Conservation (phyloP, 2,888 invertebrate species). For the Zele albiditarsus region DNA sequence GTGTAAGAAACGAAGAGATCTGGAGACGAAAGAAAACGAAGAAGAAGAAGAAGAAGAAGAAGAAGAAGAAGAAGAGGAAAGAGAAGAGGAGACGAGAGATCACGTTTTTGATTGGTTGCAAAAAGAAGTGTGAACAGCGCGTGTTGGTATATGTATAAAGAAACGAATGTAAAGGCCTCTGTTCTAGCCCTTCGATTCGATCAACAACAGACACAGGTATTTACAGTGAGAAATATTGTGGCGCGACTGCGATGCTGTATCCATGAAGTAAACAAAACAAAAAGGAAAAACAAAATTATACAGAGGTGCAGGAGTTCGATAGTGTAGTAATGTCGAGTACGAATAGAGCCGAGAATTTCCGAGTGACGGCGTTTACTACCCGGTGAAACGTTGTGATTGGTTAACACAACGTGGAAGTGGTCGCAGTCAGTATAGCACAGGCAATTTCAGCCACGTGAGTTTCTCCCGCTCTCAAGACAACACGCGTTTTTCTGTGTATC, state of each 20-base stretch:
- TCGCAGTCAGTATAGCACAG: slow-evolving; percentile 8
- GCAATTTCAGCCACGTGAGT: slow-evolving; percentile 32
- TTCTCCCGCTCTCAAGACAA: background rate
- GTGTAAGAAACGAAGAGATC: background rate
- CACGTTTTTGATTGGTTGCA: slow-evolving; percentile 9
- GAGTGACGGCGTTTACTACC: slow-evolving; percentile 4
- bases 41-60: background rate
- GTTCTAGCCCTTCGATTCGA: background rate
- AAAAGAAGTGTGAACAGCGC: slow-evolving; percentile 1
- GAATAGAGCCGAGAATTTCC: slow-evolving; percentile 17
- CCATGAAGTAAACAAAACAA: background rate
- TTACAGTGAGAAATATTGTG: slow-evolving; percentile 4
- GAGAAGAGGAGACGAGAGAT: background rate
- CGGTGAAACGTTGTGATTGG: slow-evolving; percentile 20
- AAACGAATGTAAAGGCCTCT: background rate
- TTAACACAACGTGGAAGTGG: slow-evolving; percentile 22
- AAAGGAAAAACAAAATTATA: background rate
- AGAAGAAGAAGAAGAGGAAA: background rate
- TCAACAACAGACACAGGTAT: background rate
- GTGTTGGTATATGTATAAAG: background rate
- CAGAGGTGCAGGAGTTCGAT: background rate
- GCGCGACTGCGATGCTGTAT: background rate
- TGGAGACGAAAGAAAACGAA: background rate
- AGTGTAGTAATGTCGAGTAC: background rate
- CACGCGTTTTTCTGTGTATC: background rate